Evolutionary conservation across 2,797 vertebrate species (phyloP), one percentile per base, ranked within the genome.

Genomic region (Fistularia tabacaria): DNA sequence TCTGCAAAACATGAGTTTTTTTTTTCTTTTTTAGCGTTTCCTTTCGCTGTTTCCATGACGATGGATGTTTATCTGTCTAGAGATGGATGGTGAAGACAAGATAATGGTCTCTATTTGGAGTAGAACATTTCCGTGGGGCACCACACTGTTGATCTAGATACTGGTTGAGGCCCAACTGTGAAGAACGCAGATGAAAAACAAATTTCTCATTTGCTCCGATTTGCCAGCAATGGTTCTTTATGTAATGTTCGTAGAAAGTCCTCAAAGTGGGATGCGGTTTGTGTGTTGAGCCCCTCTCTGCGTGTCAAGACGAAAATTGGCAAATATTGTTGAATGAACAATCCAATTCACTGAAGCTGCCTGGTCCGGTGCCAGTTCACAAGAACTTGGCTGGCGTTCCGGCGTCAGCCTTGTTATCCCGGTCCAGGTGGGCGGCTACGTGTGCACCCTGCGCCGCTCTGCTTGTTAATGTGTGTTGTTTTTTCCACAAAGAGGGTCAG

Each of bases 401-500:
- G 10, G 0, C 14, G 11, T 39, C 25, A n/a, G 61, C 11, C 52
- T 66, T 68, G 64, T 80, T 80, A 74, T 82, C 73, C 67, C 37
- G 37, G 57, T 60, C 62, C 61, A 49, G 52, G 76, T 69, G 59
- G 74, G 67, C 40, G 65, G 56, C 53, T 49, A 39, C 44, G 6
- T 54, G n/a, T 25, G 42, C 58, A 52, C 48, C 39, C 49, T 36
- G 12, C 54, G 52, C 11, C 45, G 65, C 40, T 49, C 36, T 13
- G 64, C 49, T 67, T 51, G 58, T 55, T 61, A 51, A 10, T 38
- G 57, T 62, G 51, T 57, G 66, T 77, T 54, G 25, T 25, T 25
- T 25, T 70, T 70, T 62, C 64, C 58, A 40, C 43, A 64, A 57
- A 84, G 68, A 65, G 77, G 76, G 85, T 87, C 83, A 85, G 8